A percentile compares a stretch with the other conserved stretches of the same genome.
Evolutionary conservation across 2,113 vertebrate species (phyloP).

Genomic region (Anseranas semipalmata): DNA sequence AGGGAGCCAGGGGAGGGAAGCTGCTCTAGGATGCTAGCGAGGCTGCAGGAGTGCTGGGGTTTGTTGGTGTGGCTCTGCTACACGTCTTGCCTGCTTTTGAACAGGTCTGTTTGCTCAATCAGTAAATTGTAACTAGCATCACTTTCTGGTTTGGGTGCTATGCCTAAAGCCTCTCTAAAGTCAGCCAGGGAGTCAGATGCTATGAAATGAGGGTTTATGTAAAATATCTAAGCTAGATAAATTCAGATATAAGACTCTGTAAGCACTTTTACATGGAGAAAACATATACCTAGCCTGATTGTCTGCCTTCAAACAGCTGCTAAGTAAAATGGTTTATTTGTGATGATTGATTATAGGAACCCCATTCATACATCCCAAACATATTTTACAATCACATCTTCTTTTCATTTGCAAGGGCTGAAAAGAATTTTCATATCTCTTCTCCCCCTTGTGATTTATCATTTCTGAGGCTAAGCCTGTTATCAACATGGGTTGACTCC

Average conservation of each 20-base stretch:
- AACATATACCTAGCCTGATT: constrained; percentile 2
- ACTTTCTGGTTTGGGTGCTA: not conserved
- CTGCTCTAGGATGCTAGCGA: not conserved
- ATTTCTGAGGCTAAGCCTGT: constrained; percentile 74
- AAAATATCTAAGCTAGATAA: not conserved
- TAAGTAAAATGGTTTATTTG: constrained; percentile 77
- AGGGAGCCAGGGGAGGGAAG: not conserved
- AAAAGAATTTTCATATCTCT: constrained; percentile 78
- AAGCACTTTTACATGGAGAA: constrained; percentile 14
- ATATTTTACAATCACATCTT: constrained; percentile 77
- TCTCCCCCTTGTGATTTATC: constrained; percentile 74
- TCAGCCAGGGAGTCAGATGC: not conserved
- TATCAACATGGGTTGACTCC: constrained; percentile 75
- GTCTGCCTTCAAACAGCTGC: constrained; percentile 56
- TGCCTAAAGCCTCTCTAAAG: not conserved
- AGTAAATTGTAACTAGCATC: not conserved
- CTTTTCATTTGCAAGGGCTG: constrained; percentile 77
- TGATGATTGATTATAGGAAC: constrained; percentile 75
- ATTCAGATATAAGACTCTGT: not conserved
- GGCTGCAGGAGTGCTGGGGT: not conserved
- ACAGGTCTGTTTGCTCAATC: not conserved
- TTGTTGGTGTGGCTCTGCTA: not conserved
- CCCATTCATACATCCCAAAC: constrained; percentile 67
- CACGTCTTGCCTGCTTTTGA: not conserved
- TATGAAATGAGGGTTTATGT: not conserved